Conservation (phyloP, 2,888 invertebrate species). For the Archips crataeganus region DNA sequence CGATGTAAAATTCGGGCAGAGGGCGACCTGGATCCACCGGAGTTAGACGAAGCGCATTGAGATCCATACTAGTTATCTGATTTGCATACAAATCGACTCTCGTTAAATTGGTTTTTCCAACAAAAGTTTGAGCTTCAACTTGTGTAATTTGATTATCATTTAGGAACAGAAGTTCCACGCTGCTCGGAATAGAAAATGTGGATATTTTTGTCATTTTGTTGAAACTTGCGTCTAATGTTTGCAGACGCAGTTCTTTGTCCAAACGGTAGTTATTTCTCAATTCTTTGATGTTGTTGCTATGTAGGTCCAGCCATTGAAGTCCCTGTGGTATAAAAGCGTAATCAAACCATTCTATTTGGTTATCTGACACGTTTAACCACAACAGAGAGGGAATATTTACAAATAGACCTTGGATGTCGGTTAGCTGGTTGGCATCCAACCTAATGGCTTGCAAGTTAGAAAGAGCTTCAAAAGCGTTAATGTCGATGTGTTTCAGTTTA, state of each 20-base stretch:
- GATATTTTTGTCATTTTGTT: constrained; percentile 93
- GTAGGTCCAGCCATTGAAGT: constrained; percentile 95
- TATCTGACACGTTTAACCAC: constrained; percentile 97
- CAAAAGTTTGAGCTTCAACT: constrained; percentile 95
- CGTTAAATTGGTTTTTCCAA: constrained; percentile 94
- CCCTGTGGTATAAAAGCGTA: constrained; percentile 93
- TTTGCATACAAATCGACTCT: constrained; percentile 97
- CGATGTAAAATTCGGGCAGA: constrained; percentile 96
- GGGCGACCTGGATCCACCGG: constrained; percentile 91
- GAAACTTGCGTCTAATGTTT: constrained; percentile 96
- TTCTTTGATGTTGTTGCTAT: constrained; percentile 93
- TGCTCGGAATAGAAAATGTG: constrained; percentile 92
- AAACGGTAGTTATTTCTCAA: constrained; percentile 91
- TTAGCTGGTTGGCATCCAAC: constrained; percentile 93
- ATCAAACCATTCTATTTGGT: constrained; percentile 95
- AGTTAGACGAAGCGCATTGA: constrained; percentile 93
- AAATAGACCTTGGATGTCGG: constrained; percentile 93
- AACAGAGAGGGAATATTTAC: constrained; percentile 92
- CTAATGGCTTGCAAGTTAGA: constrained; percentile 94
- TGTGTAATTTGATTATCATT: constrained; percentile 95
- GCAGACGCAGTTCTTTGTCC: constrained; percentile 90
- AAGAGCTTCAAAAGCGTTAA: constrained; percentile 92
- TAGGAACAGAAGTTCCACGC: constrained; percentile 93
- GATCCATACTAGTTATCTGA: constrained; percentile 95
- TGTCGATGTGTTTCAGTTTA: constrained; percentile 91